Percentiles rank a stretch among this genome's conserved stretches.
phyloP scores from a whole-genome alignment of 35 echinoderm and acorn worm species.

The Amphiura filiformis region DNA sequence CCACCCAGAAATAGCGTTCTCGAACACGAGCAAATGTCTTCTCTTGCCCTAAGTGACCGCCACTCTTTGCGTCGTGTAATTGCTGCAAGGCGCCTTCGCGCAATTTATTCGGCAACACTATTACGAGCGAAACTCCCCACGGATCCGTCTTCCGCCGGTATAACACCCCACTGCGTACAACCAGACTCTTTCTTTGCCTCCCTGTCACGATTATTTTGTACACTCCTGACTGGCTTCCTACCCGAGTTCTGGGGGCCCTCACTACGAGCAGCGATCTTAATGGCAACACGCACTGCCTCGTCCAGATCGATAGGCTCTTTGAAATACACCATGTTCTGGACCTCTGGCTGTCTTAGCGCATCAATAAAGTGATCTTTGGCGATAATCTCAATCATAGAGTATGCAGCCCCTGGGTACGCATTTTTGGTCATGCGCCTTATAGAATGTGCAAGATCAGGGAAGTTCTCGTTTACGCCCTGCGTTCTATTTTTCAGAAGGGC shows the following conservation, averaged over 20 bases:
- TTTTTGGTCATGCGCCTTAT: neutral
- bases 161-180: too few species aligned
- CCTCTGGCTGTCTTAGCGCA: conserved; percentile 7
- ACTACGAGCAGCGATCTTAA: neutral
- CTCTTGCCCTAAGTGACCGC: conserved; percentile 8
- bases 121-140: neutral
- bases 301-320: neutral
- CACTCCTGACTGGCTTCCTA: neutral
- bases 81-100: neutral
- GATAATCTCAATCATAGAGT: neutral
- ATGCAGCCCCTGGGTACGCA: conserved; percentile 32
- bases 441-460: conserved; percentile 27
- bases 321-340: neutral
- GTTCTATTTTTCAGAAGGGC: conserved; percentile 18
- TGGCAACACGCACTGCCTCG: neutral
- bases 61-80: neutral
- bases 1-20: conserved; percentile 17
- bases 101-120: conserved; percentile 30
- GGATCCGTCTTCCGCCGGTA: too few species aligned
- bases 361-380: conserved; percentile 51
- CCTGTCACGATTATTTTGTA: neutral
- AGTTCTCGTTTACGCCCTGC: neutral
- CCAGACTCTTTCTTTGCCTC: neutral
- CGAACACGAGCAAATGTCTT: conserved; percentile 18
- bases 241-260: neutral